These are phyloP conservation scores for Lycia hirtaria DNA, from an alignment of 2,888 invertebrate genomes.

Conservation along the genomic window DNA sequence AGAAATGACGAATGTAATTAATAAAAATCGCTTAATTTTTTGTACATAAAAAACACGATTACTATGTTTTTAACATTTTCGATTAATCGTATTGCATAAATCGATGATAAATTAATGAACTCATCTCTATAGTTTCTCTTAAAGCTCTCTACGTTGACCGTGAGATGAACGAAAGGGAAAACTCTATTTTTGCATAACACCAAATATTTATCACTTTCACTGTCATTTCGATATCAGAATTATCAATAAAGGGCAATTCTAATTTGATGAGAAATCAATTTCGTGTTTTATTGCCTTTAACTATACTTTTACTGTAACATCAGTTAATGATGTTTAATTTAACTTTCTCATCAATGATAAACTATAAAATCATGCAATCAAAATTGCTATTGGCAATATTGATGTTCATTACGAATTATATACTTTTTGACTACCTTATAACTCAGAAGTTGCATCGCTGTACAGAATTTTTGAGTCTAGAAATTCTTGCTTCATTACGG, in stretches of 20 bases:
- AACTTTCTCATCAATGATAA: neutral
- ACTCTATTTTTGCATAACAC: conserved; percentile 7
- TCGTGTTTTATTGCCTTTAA: neutral
- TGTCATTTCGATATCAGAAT: conserved; percentile 6
- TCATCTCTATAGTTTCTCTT: conserved; percentile 5
- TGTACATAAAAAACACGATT: too few relatives aligned
- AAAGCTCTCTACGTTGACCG: conserved; percentile 3
- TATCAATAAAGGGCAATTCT: conserved; percentile 11
- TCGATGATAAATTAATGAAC: neutral
- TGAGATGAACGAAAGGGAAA: conserved; percentile 11
- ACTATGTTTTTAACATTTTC: too few relatives aligned
- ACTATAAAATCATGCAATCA: too few relatives aligned
- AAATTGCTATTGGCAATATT: too few relatives aligned
- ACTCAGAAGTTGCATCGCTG: too few relatives aligned
- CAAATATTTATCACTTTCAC: conserved; percentile 9
- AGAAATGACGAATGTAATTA: too few relatives aligned
- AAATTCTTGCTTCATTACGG: too few relatives aligned
- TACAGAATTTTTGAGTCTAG: too few relatives aligned
- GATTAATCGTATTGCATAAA: neutral
- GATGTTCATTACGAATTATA: too few relatives aligned
- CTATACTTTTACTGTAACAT: neutral
- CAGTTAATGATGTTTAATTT: neutral
- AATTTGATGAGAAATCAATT: conserved; percentile 5
- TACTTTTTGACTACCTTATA: too few relatives aligned
- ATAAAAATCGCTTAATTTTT: too few relatives aligned